phyloP scores from a whole-genome alignment of 1,140 invertebrate genomes.

The Cydia amplana region DNA sequence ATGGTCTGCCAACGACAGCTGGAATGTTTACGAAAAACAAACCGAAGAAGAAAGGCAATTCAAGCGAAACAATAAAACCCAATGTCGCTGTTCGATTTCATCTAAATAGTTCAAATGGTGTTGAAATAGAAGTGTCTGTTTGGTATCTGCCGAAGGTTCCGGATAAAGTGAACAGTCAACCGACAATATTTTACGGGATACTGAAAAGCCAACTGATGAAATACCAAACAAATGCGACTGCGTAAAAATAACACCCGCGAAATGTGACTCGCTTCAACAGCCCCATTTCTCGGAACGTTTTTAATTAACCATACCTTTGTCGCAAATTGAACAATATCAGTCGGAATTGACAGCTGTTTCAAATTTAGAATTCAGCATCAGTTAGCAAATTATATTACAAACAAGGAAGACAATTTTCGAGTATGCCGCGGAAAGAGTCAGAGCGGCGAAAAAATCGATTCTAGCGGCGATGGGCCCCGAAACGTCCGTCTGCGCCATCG shows the following conservation, averaged over 20 bases:
- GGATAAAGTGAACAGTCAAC: background rate
- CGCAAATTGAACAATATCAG: slow-evolving; percentile 34
- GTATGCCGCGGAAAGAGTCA: slow-evolving; percentile 33
- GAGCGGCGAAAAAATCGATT: slow-evolving; percentile 48
- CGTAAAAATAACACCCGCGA: background rate
- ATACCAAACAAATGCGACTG: too few relatives aligned
- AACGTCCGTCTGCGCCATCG: slow-evolving; percentile 52
- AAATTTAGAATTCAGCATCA: slow-evolving; percentile 31
- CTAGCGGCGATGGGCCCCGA: slow-evolving; percentile 33
- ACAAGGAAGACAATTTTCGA: slow-evolving; percentile 44
- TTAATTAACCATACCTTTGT: slow-evolving; percentile 28
- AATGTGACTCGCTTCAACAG: slow-evolving; percentile 2
- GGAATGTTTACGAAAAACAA: slow-evolving; percentile 66
- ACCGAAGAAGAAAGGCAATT: slow-evolving; percentile 57
- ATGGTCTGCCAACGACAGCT: slow-evolving; percentile 60
- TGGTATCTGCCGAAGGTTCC: background rate
- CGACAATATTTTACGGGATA: too few relatives aligned
- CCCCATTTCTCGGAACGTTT: slow-evolving; percentile 38
- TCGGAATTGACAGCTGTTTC: slow-evolving; percentile 27
- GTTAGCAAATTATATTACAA: slow-evolving; percentile 37
- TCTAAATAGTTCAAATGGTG: slow-evolving; percentile 26
- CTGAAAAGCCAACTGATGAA: too few relatives aligned
- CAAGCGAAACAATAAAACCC: slow-evolving; percentile 57
- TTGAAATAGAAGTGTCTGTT: slow-evolving; percentile 12
- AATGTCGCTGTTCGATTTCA: slow-evolving; percentile 29